These are phyloP conservation scores for Pluvialis apricaria DNA, from an alignment of 2,113 vertebrate genomes.

Conservation along the genomic window DNA sequence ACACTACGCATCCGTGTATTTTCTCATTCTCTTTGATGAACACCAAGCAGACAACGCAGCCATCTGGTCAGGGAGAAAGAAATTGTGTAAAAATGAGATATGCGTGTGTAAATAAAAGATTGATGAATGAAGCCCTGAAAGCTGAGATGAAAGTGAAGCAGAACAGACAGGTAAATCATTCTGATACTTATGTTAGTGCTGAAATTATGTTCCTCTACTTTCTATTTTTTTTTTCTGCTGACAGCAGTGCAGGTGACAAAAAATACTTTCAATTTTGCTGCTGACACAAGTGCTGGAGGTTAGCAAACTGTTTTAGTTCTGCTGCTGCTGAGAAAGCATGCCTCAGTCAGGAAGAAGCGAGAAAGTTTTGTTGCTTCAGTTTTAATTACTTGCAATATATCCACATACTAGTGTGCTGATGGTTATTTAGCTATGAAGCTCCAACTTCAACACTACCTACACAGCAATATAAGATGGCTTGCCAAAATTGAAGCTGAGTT, in stretches of 20 bases:
- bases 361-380: neutral
- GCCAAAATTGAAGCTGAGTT: neutral
- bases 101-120: conserved; percentile 72
- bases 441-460: neutral
- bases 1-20: neutral
- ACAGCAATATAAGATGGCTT: neutral
- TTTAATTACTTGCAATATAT: neutral
- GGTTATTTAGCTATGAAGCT: neutral
- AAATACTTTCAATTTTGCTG: conserved; percentile 67
- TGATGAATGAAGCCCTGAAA: conserved; percentile 74
- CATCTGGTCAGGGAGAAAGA: conserved; percentile 58
- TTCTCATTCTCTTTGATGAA: conserved; percentile 52
- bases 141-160: conserved; percentile 71
- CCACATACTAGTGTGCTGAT: neutral
- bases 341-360: neutral
- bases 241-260: conserved; percentile 68
- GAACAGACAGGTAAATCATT: conserved; percentile 74
- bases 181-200: conserved; percentile 73
- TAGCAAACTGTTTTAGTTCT: conserved; percentile 36
- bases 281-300: conserved; percentile 55
- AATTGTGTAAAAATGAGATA: conserved; percentile 70
- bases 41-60: conserved; percentile 21
- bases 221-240: conserved; percentile 38
- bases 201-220: conserved; percentile 69
- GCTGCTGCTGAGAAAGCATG: conserved; percentile 41